These are phyloP conservation scores for Scolopax bukidnonensis DNA, from an alignment of 2,797 vertebrate species.

Conservation along the genomic window DNA sequence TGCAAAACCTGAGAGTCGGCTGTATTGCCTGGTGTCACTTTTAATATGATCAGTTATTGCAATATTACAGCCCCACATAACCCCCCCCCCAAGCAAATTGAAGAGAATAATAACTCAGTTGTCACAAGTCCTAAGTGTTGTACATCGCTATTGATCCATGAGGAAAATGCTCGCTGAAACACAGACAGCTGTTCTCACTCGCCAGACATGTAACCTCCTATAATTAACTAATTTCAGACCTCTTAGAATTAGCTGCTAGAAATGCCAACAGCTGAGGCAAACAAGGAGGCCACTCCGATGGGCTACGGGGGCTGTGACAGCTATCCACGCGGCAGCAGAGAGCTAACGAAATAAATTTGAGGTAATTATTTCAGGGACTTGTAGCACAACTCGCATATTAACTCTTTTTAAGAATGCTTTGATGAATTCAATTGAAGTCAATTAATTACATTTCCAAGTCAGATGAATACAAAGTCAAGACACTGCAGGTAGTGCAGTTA, in stretches of 20 bases:
- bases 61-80: not conserved
- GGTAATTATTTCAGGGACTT: constrained; percentile 58
- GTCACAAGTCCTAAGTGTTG: not conserved
- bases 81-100: not conserved
- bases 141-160: constrained; percentile 23
- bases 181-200: constrained; percentile 58
- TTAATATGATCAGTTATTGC: not conserved
- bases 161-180: constrained; percentile 4
- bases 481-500: constrained; percentile 29
- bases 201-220: constrained; percentile 1
- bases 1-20: not conserved
- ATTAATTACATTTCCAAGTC: constrained; percentile 75
- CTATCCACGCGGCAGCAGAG: not conserved
- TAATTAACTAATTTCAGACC: constrained; percentile 64
- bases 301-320: not conserved
- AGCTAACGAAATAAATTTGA: constrained; percentile 46
- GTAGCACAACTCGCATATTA: constrained; percentile 55
- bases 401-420: constrained; percentile 63
- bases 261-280: constrained; percentile 59
- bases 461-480: constrained; percentile 59
- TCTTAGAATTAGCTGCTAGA: constrained; percentile 58
- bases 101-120: not conserved
- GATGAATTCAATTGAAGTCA: constrained; percentile 71
- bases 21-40: not conserved
- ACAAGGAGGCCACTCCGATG: constrained; percentile 18